Conservation (phyloP, 2,113 vertebrate genomes). For the Petromus typicus region DNA sequence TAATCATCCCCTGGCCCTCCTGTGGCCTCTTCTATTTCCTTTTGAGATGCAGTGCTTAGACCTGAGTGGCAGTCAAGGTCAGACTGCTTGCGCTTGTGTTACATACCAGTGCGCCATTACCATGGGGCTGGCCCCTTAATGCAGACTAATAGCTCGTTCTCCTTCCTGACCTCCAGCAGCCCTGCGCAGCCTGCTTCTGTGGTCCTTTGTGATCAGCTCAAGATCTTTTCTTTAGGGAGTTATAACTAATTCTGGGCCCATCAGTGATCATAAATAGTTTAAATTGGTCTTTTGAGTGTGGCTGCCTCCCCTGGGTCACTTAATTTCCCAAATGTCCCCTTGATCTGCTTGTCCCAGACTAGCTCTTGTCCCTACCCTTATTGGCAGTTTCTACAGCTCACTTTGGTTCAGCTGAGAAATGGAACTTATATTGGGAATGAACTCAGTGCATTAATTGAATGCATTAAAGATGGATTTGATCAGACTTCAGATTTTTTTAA, state of each 20-base stretch:
- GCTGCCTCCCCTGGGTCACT: constrained; percentile 37
- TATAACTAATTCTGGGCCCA: constrained; percentile 70
- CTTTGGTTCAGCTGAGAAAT: background rate
- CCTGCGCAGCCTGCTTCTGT: background rate
- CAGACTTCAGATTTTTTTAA: background rate
- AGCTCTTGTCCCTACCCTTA: constrained; percentile 16
- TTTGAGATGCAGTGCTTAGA: constrained; percentile 27
- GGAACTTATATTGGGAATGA: background rate
- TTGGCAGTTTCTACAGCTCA: background rate
- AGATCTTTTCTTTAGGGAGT: constrained; percentile 51
- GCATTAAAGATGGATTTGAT: background rate
- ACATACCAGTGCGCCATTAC: background rate
- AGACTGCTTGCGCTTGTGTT: background rate
- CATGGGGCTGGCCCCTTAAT: constrained; percentile 31
- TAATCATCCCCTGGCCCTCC: constrained; percentile 21
- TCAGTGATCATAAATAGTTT: constrained; percentile 70
- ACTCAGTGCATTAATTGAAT: background rate
- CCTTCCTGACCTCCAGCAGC: constrained; percentile 23
- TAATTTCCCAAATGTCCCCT: constrained; percentile 28
- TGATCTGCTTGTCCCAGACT: background rate
- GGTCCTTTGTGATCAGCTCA: background rate
- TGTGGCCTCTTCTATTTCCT: constrained; percentile 56
- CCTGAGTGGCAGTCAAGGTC: constrained; percentile 62
- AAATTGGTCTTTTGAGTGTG: constrained; percentile 47
- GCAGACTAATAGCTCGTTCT: constrained; percentile 63